phyloP scores from a whole-genome alignment of 2,113 vertebrate species.

The Pterophyllum scalare region DNA sequence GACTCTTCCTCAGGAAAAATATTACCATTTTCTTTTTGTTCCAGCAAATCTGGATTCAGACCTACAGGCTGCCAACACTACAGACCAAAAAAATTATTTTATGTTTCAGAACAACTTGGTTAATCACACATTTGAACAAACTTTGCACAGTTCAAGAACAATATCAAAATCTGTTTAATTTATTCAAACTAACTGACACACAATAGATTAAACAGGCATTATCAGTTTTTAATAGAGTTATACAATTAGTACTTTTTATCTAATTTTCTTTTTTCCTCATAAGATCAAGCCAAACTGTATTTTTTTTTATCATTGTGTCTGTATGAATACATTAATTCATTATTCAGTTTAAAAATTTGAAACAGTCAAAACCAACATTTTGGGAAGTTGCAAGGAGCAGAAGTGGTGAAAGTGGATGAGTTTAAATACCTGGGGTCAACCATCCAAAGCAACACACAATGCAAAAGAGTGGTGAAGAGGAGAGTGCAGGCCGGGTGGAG shows the following conservation, averaged over 20 bases:
- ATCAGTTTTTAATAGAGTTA: not conserved
- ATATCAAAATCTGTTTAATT: not conserved
- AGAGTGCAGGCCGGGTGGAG: not conserved
- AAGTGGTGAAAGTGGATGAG: not conserved
- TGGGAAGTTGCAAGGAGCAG: not conserved
- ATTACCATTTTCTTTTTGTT: not conserved
- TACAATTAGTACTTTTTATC: not conserved
- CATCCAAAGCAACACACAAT: not conserved
- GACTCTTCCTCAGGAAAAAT: not conserved
- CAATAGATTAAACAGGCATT: not conserved
- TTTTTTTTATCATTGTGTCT: not conserved
- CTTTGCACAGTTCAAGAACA: not conserved
- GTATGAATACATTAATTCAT: not conserved
- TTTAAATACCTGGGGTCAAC: not conserved
- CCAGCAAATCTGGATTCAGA: not conserved
- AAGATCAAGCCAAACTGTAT: not conserved
- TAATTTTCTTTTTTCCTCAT: not conserved
- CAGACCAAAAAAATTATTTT: fast-evolving
- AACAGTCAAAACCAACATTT: not conserved
- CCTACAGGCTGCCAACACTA: not conserved
- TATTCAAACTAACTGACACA: not conserved
- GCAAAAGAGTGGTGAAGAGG: not conserved
- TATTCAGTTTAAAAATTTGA: not conserved
- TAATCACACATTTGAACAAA: not conserved
- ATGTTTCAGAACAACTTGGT: not conserved